phyloP scores from a whole-genome alignment of 2,797 vertebrate species.

The Anguilla anguilla region DNA sequence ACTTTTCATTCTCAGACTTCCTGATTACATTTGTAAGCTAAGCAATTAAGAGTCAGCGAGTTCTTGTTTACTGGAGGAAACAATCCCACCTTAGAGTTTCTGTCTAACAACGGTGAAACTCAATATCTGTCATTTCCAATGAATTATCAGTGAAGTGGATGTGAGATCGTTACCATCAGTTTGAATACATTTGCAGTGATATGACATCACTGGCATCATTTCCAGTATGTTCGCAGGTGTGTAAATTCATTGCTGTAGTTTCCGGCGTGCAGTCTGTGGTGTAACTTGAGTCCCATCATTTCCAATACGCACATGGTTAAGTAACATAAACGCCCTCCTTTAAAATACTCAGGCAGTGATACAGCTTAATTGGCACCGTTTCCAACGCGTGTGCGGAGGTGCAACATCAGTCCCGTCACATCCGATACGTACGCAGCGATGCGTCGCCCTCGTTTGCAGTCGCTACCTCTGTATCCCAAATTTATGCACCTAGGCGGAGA shows the following conservation, averaged over 20 bases:
- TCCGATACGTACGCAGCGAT: background rate
- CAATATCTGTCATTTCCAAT: constrained; percentile 35
- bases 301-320: no score
- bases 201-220: background rate
- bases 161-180: background rate
- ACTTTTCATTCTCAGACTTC: no score
- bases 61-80: background rate
- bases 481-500: background rate
- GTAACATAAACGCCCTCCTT: no score
- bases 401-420: background rate
- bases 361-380: background rate
- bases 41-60: no score
- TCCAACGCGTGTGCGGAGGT: background rate
- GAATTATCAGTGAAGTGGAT: background rate
- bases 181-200: background rate
- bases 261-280: no score
- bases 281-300: no score
- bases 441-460: background rate
- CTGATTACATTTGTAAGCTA: no score
- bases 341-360: no score
- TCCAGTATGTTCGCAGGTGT: background rate
- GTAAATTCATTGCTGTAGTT: no score
- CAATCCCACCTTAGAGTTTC: no score
- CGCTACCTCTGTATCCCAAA: background rate
- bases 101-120: constrained; percentile 53